These are phyloP conservation scores for Drosophila picticornis DNA, from an alignment of 2,888 invertebrate genomes.

Conservation along the genomic window DNA sequence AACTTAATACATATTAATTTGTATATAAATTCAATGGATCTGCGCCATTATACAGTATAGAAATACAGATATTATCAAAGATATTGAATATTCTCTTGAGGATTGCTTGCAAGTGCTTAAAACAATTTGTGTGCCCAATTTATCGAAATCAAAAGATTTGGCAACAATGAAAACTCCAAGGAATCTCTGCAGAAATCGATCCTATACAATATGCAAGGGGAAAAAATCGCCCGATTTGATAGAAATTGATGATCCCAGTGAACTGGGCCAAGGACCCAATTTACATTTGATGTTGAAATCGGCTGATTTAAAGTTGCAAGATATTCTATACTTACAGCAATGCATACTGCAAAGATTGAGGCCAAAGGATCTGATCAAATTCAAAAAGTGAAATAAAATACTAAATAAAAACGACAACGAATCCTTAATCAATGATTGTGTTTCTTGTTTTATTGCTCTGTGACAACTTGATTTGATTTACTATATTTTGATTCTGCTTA, in stretches of 20 bases:
- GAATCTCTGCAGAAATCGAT: conserved; percentile 16
- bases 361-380: too few species aligned
- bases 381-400: background rate
- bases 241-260: background rate
- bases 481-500: conserved; percentile 30
- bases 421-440: background rate
- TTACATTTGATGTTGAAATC: background rate
- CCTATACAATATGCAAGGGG: conserved; percentile 33
- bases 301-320: conserved; percentile 15
- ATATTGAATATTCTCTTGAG: conserved; percentile 26
- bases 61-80: background rate
- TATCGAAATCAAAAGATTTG: background rate
- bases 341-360: conserved; percentile 16
- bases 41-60: too few species aligned
- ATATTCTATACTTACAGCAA: conserved; percentile 37
- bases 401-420: background rate
- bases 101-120: conserved; percentile 22
- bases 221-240: conserved; percentile 22
- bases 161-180: too few species aligned
- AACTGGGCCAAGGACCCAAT: background rate
- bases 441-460: background rate
- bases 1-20: background rate
- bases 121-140: conserved; percentile 5
- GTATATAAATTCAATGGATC: conserved; percentile 3
- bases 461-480: conserved; percentile 13